Base-by-base conservation (phyloP, 2,113 vertebrate species). In the Syngnathus typhle region DNA sequence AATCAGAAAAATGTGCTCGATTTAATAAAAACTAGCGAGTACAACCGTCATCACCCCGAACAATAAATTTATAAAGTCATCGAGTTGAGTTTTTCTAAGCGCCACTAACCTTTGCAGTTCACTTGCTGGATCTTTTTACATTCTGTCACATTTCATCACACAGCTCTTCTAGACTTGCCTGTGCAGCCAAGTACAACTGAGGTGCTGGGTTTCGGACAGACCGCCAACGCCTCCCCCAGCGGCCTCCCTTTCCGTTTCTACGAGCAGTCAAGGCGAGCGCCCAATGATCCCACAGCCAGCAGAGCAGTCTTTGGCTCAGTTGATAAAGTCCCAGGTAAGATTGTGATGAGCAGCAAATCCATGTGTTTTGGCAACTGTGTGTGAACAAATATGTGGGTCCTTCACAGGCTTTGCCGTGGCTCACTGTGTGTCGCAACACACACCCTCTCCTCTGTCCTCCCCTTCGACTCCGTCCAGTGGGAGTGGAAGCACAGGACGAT, bases 241-340 rank as follows among this genome's bases (percentile, higher is more conserved):
- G 94, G 92, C 74, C 90, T 98, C 58, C 97, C 97, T 0, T 99
- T 99, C 83, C 89, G 96, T 4, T 99, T 99, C 86, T 99, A 98
- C 1, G 96, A 98, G 62, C 96, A 98, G 80, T 90, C 95, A 0
- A 93, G 97, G 2, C 92, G 94, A 7, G 92, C 93, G 44, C 92
- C 92, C 82, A 94, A 92, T 0, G 96, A 98, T 84, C 92, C 93
- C 1, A 91, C 93, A 0, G 92, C 95, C 3, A 94, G 90, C 46
- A 93, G 94, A 72, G 93, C 96, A 0, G 93, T 97, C 59, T 98
- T 98, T 41, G 93, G 93, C 0, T 94, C 95, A 0, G 95, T 95
- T n/a, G 97, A 99, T 88, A 98, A 96, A 88, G 97, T 99, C 51
- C 97, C 97, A 93, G 97, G 97, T 98, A 85, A 65, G 13, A n/a